These are phyloP conservation scores for Anhinga anhinga DNA, from an alignment of 2,113 vertebrate species.

Conservation along the genomic window DNA sequence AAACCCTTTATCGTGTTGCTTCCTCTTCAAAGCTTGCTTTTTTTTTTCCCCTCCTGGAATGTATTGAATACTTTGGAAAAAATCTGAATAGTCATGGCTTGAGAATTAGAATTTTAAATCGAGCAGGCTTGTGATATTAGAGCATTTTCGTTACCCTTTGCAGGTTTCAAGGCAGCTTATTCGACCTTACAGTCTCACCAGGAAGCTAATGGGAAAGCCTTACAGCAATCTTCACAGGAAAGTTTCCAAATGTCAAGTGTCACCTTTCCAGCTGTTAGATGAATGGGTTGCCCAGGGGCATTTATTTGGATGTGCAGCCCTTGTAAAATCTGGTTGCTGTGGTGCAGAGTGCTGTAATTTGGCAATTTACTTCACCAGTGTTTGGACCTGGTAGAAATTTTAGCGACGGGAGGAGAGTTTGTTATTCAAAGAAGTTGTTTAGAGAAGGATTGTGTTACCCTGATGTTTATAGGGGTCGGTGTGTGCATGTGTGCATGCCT, in stretches of 20 bases:
- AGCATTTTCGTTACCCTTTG: conserved; percentile 75
- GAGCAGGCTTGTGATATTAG: conserved; percentile 58
- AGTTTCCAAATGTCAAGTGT: conserved; percentile 82
- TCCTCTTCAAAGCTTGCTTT: conserved; percentile 19
- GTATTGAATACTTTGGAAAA: conserved; percentile 18
- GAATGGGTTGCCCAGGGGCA: conserved; percentile 79
- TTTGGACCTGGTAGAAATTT: conserved; percentile 33
- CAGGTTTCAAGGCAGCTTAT: conserved; percentile 78
- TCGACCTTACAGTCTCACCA: conserved; percentile 80
- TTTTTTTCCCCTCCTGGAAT: background rate
- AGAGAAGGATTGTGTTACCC: background rate
- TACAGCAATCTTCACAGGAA: conserved; percentile 77
- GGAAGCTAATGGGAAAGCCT: conserved; percentile 84
- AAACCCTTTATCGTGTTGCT: background rate
- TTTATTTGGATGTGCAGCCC: conserved; percentile 76
- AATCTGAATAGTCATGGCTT: conserved; percentile 66
- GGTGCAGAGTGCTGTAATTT: conserved; percentile 66
- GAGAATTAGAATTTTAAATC: conserved; percentile 75
- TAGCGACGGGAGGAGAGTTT: background rate
- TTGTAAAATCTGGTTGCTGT: conserved; percentile 72
- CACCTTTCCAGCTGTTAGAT: conserved; percentile 84
- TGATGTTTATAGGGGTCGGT: background rate
- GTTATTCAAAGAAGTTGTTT: conserved; percentile 1
- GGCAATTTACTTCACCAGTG: conserved; percentile 61
- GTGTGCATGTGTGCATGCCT: background rate